A percentile compares a stretch with the other conserved stretches of the same genome.
These are phyloP conservation scores for Zhengitettix transpicula DNA, from an alignment of 2,888 invertebrate genomes.

Conservation along the genomic window DNA sequence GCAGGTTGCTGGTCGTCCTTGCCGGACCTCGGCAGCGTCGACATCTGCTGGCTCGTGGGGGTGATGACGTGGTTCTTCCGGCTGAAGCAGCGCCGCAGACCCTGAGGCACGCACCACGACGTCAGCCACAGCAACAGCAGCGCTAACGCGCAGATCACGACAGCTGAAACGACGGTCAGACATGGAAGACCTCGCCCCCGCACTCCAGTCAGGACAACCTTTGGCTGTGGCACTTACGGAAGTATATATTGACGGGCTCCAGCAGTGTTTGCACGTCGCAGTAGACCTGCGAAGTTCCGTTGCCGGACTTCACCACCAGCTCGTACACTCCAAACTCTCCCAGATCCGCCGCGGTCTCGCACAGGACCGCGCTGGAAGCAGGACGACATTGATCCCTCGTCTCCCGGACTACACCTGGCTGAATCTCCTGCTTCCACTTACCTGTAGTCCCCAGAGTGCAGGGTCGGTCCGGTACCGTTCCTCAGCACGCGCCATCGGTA, in stretches of 20 bases:
- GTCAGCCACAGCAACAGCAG: constrained; percentile 3
- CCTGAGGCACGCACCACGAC: constrained; percentile 7
- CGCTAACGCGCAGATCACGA: constrained; percentile 8
- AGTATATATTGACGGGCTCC: constrained; percentile 52
- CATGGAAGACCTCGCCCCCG: no score
- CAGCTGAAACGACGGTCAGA: constrained; percentile 3
- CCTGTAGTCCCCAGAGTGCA: no score
- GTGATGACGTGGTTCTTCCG: constrained; percentile 5
- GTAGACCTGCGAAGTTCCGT: constrained; percentile 14
- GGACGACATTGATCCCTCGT: no score
- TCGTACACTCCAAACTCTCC: constrained; percentile 60
- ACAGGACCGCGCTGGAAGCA: constrained; percentile 39
- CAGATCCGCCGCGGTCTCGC: constrained; percentile 36
- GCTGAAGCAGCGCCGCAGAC: constrained; percentile 1
- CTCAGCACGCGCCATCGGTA: no score
- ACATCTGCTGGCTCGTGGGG: constrained; percentile 4
- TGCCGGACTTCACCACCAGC: constrained; percentile 31
- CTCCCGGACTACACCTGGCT: no score
- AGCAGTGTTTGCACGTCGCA: constrained; percentile 39
- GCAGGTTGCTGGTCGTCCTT: neutral
- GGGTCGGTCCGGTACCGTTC: no score
- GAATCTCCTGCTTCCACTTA: no score
- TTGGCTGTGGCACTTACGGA: constrained; percentile 34
- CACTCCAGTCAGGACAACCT: no score
- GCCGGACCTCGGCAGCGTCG: neutral